These are phyloP conservation scores for Chromis chromis DNA, from an alignment of 2,797 vertebrate genomes.

Conservation along the genomic window DNA sequence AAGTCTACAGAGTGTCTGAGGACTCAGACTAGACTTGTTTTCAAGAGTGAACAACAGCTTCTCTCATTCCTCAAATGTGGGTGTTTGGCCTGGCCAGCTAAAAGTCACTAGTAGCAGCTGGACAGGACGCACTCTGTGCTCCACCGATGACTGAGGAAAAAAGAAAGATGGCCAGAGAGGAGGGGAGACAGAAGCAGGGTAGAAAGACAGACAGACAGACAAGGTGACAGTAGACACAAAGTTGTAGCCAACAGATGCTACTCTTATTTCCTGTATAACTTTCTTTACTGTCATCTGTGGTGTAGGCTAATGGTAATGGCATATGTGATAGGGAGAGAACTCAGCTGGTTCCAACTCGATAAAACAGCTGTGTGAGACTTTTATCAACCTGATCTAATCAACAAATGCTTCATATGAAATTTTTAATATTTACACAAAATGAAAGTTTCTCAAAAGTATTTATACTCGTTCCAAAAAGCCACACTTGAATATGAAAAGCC, in stretches of 20 bases:
- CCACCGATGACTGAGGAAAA: slow-evolving; percentile 38
- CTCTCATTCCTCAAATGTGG: slow-evolving; percentile 69
- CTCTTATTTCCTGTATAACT: slow-evolving; percentile 16
- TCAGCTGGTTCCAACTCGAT: not conserved
- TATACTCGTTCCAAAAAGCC: no score
- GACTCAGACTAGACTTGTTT: slow-evolving; percentile 52
- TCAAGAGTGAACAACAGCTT: slow-evolving; percentile 63
- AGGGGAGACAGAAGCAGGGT: slow-evolving; percentile 36
- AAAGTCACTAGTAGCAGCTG: slow-evolving; percentile 54
- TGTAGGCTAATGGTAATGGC: slow-evolving; percentile 55
- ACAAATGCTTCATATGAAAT: not conserved
- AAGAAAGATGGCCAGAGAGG: slow-evolving; percentile 37
- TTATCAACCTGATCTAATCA: not conserved
- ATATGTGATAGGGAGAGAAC: slow-evolving; percentile 50
- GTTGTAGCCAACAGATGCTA: slow-evolving; percentile 42
- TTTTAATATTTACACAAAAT: not conserved
- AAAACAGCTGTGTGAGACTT: not conserved
- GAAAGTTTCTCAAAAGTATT: not conserved
- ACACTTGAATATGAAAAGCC: no score
- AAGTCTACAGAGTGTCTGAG: slow-evolving; percentile 46
- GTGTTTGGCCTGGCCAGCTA: slow-evolving; percentile 54
- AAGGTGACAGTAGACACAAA: slow-evolving; percentile 59
- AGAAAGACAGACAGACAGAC: slow-evolving; percentile 26
- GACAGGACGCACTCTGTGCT: slow-evolving; percentile 59
- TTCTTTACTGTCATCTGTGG: slow-evolving; percentile 26